Base-by-base conservation (phyloP, 2,113 vertebrate species). In the Platichthys stellatus region DNA sequence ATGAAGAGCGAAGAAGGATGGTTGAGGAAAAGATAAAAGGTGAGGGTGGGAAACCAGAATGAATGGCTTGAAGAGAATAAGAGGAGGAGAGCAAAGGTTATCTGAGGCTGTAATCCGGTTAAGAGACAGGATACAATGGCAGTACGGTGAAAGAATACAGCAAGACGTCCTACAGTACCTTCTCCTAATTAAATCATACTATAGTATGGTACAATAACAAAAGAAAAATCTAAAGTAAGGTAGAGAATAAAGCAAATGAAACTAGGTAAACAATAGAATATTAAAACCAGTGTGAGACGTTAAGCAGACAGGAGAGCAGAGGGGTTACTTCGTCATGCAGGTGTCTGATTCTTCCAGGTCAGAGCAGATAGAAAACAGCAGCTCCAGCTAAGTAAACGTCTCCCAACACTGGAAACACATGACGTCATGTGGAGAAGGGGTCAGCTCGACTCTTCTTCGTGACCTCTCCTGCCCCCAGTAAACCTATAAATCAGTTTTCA, bases 401-500 rank as follows among this genome's bases (percentile, higher is more conserved):
- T 65, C 35, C 49, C 17, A 77, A 82, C 45, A 65, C 21, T 78
- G 71, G 54, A 72, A 85, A 76, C 26, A 69, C 12, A 75, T 78
- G 6, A 81, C 20, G 8, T 85, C 56, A 76, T 47, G 0, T 57
- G 49, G 82, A 76, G 72, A 28, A 57, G 21, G 31, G 40, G 28
- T 74, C 54, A 45, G 23, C 38, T 35, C 21, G 8, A 66, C 26
- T 49, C 21, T 35, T 59, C 59, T 81, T 71, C 59, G 69, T 47
- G 47, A 40, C 9, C 64, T 60, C 54, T 56, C 58, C 35, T 40
- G 51, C 20, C 31, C 26, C n/a, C 15, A 60, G 20, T 72, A 70
- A 82, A 71, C 61, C 62, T 45, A 66, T 65, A 60, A 82, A 86
- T 74, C 74, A 60, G 17, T 67, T 73, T 69, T 85, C 31, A 84